Percentiles rank a stretch among this genome's conserved stretches.
phyloP scores from a whole-genome alignment of 2,113 vertebrate genomes.

The Sarotherodon lohbergeri region DNA sequence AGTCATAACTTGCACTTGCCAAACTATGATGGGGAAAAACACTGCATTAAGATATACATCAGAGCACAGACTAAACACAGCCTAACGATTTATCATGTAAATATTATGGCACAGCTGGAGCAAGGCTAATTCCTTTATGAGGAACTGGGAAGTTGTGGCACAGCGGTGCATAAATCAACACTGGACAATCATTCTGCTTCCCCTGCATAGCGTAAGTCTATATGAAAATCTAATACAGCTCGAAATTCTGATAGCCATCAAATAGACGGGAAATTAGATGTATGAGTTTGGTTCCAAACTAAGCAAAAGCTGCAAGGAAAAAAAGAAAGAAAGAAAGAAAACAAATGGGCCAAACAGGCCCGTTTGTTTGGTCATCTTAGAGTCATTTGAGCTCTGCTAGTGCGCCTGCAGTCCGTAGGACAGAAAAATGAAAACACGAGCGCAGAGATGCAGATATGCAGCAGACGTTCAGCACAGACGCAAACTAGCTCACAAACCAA shows the following conservation, averaged over 20 bases:
- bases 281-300: slow-evolving; percentile 29
- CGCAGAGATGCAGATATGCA: background rate
- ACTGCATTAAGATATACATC: slow-evolving; percentile 29
- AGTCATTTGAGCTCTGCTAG: slow-evolving; percentile 26
- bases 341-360: background rate
- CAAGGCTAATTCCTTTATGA: slow-evolving; percentile 7
- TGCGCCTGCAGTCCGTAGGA: background rate
- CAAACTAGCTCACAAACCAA: background rate
- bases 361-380: slow-evolving; percentile 23
- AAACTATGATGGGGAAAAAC: background rate
- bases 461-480: background rate
- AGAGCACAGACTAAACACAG: slow-evolving; percentile 54
- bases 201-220: background rate
- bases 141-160: background rate
- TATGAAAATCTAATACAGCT: slow-evolving; percentile 26
- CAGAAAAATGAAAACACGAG: slow-evolving; percentile 22
- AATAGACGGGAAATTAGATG: slow-evolving; percentile 49
- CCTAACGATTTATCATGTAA: slow-evolving; percentile 37
- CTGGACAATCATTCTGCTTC: slow-evolving; percentile 1
- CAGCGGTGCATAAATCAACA: slow-evolving; percentile 25
- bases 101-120: slow-evolving; percentile 45
- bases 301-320: background rate
- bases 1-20: background rate
- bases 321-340: background rate
- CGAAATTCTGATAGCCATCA: slow-evolving; percentile 37